A percentile compares a stretch with the other conserved stretches of the same genome.
Conservation (phyloP, 2,797 vertebrate species). For the Pantherophis vulpinus region DNA sequence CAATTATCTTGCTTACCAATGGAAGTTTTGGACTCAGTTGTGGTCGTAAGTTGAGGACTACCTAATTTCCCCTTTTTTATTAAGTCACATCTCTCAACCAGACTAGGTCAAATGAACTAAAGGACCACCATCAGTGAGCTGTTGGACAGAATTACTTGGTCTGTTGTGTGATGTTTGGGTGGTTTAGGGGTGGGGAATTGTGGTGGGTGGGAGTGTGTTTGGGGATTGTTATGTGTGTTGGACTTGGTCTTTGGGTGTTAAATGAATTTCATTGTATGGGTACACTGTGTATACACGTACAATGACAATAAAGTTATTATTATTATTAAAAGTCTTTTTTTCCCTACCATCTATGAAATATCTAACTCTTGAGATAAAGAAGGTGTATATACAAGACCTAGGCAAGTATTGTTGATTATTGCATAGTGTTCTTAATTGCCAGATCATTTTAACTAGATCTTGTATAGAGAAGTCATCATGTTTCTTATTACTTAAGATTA, state of each 20-base stretch:
- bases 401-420: background rate
- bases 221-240: no score
- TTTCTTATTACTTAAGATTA: conserved; percentile 34
- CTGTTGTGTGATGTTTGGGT: no score
- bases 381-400: background rate
- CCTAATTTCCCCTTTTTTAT: background rate
- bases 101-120: background rate
- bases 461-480: background rate
- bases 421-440: background rate
- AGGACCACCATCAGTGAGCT: no score
- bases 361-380: background rate
- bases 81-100: background rate
- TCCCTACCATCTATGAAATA: background rate
- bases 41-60: background rate
- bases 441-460: background rate
- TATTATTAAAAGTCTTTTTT: background rate
- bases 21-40: background rate
- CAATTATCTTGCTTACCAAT: background rate
- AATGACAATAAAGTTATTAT: no score
- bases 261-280: no score
- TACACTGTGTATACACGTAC: no score
- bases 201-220: no score
- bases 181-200: no score
- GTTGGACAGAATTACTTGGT: no score
- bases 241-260: no score